A percentile compares a stretch with the other conserved stretches of the same genome.
Conservation (phyloP, 2,797 vertebrate species). For the Astyanax mexicanus region DNA sequence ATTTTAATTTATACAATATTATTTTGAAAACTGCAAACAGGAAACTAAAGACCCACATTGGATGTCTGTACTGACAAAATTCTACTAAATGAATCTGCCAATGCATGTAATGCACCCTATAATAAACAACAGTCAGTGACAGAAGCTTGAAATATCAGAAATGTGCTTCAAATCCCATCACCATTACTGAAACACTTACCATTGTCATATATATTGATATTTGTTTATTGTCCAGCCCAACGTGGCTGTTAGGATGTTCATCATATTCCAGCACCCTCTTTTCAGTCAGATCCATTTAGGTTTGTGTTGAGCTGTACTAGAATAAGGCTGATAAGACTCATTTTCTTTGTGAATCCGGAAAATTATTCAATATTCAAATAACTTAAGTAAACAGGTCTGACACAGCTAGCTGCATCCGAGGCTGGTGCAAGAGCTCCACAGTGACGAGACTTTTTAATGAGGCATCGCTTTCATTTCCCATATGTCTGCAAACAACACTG, state of each 20-base stretch:
- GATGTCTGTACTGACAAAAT: too few species aligned
- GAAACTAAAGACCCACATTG: too few species aligned
- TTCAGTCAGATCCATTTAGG: background rate
- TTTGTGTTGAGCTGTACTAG: background rate
- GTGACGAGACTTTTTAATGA: slow-evolving; percentile 73
- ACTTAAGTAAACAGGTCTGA: slow-evolving; percentile 63
- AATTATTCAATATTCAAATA: slow-evolving; percentile 38
- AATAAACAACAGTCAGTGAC: too few species aligned
- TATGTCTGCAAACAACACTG: slow-evolving; percentile 62
- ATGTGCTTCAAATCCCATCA: too few species aligned
- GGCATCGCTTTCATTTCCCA: slow-evolving; percentile 65
- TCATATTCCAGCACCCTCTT: background rate
- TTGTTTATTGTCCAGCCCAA: background rate
- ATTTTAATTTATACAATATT: too few species aligned
- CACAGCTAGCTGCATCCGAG: slow-evolving; percentile 59
- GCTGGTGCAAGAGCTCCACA: slow-evolving; percentile 59
- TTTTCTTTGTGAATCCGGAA: slow-evolving; percentile 6
- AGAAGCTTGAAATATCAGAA: too few species aligned
- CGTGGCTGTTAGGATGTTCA: background rate
- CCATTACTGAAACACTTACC: too few species aligned
- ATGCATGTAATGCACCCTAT: too few species aligned
- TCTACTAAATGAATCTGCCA: too few species aligned
- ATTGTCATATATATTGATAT: too few species aligned
- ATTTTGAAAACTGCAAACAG: too few species aligned
- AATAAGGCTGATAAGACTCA: background rate